Conservation (phyloP, 2,113 vertebrate genomes). For the Ranitomeya variabilis region DNA sequence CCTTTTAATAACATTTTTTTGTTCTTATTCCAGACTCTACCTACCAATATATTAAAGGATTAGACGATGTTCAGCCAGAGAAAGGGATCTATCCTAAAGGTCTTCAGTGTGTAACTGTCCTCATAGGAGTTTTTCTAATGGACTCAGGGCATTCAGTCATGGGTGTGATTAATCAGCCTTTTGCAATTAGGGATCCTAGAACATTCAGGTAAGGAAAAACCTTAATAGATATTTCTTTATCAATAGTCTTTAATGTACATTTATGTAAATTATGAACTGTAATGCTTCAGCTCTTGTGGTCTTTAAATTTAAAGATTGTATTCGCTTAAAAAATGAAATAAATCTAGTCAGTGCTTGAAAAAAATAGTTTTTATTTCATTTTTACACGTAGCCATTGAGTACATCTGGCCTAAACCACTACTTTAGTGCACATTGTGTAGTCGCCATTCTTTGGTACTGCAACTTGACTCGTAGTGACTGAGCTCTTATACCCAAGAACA, state of each 20-base stretch:
- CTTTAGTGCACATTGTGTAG: too few relatives aligned
- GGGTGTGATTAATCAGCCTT: conserved; percentile 88
- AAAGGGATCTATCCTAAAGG: conserved; percentile 77
- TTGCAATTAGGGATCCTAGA: conserved; percentile 72
- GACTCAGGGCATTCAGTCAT: conserved; percentile 82
- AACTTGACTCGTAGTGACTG: too few relatives aligned
- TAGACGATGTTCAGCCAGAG: conserved; percentile 70
- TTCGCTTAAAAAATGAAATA: too few relatives aligned
- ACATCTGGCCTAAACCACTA: too few relatives aligned
- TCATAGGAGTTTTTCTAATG: conserved; percentile 82
- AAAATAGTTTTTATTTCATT: too few relatives aligned
- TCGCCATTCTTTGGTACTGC: too few relatives aligned
- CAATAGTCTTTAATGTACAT: neutral
- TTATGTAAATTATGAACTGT: neutral
- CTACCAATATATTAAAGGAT: conserved; percentile 86
- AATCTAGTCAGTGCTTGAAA: too few relatives aligned
- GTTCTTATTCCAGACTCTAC: conserved; percentile 76
- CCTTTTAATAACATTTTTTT: neutral
- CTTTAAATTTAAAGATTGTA: too few relatives aligned
- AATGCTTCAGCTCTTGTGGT: too few relatives aligned
- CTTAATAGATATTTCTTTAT: neutral
- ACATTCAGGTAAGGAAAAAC: conserved; percentile 64
- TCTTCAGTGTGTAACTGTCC: conserved; percentile 83
- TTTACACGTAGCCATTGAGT: too few relatives aligned
- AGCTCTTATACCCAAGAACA: too few relatives aligned